phyloP scores from a whole-genome alignment of 2,888 invertebrate genomes.

The Julus scandinavius region DNA sequence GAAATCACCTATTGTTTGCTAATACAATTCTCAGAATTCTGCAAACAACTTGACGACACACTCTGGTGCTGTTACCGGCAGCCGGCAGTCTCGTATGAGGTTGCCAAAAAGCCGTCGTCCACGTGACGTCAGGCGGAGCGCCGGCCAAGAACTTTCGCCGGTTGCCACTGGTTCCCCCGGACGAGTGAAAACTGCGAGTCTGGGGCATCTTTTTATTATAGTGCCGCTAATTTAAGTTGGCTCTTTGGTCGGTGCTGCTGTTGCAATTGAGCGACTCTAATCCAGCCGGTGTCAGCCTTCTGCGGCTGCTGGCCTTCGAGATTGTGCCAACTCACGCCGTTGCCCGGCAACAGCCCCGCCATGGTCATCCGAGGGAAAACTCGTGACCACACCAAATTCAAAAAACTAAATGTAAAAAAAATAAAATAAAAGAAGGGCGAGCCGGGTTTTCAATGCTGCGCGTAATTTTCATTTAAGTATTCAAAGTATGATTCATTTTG shows the following conservation, averaged over 20 bases:
- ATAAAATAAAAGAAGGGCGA: not conserved
- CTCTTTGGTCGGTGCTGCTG: not conserved
- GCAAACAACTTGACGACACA: too few relatives aligned
- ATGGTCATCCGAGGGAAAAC: slow-evolving; percentile 4
- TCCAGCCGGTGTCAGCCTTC: not conserved
- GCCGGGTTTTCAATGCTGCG: slow-evolving; percentile 42
- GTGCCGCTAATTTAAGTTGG: not conserved
- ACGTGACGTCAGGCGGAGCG: not conserved
- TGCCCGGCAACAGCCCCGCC: slow-evolving; percentile 54
- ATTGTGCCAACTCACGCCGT: slow-evolving; percentile 55
- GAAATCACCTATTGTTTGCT: too few relatives aligned
- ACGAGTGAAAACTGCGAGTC: not conserved
- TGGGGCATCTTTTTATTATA: not conserved
- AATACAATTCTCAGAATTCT: too few relatives aligned
- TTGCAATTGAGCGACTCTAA: not conserved
- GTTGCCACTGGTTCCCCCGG: not conserved
- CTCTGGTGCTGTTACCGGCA: too few relatives aligned
- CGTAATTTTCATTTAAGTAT: slow-evolving; percentile 28
- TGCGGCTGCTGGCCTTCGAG: slow-evolving; percentile 15
- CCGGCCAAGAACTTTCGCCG: not conserved
- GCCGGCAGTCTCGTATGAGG: too few relatives aligned
- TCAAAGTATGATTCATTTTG: slow-evolving; percentile 21
- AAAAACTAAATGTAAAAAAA: not conserved
- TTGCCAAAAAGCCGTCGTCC: not conserved
- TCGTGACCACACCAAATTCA: slow-evolving; percentile 48